Base-by-base conservation (phyloP, 2,113 vertebrate genomes). In the Tychaedon coryphoeus region DNA sequence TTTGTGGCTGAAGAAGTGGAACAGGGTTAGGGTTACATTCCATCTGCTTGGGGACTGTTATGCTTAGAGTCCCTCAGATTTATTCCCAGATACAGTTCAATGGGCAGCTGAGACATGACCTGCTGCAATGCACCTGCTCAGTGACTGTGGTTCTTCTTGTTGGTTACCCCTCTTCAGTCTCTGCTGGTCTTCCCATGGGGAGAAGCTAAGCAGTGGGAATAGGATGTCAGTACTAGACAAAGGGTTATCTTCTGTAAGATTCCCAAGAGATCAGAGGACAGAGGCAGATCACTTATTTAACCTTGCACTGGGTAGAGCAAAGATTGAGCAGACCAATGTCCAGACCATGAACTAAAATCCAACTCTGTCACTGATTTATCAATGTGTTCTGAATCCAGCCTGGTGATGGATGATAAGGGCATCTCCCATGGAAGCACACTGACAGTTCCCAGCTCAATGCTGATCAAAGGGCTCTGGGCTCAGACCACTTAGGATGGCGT, bases 401-500 rank as follows among this genome's bases (percentile, higher is more conserved):
- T 53, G 31, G 38, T 82, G 66, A 36, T 0, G 2, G 77, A 47
- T 42, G 33, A 31, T 50, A 69, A 67, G 53, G 61, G 57, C 28
- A 40, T 61, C n/a, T 81, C 42, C 56, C 0, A 0, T 25, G 57
- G 65, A 71, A 87, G 53, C 2, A 33, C n/a, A 47, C 31, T 14
- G 0, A 0, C 54, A 5, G 43, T 40, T 78, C 43, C 34, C 56
- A 78, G 84, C 64, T 50, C 48, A 22, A 17, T 56, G 56, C n/a
- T 87, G 61, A 47, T 75, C 61, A n/a, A 43, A 95, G 87, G 76
- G 29, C 76, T 89, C 34, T n/a, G 40, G 1, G 43, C 43, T 86
- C 43, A 58, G 57, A 19, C 48, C 0, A 1, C 47, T 76, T 0
- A 69, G 53, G 19, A 20, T 6, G 3, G 45, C 0, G 0, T 74